Conservation (phyloP, 2,113 vertebrate species). For the Cervus canadensis region DNA sequence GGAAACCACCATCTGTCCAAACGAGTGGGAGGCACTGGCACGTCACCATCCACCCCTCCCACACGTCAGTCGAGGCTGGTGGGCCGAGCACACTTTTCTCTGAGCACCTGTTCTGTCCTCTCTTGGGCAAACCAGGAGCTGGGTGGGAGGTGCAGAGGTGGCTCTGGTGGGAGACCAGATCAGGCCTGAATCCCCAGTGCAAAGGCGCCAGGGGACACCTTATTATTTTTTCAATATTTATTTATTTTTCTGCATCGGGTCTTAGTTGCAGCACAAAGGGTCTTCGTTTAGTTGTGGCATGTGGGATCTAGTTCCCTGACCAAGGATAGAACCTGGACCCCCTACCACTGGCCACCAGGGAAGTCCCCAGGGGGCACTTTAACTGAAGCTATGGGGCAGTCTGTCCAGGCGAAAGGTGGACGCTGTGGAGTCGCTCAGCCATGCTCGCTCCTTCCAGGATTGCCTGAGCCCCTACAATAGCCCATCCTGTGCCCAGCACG, state of each 20-base stretch:
- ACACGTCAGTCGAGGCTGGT: not conserved
- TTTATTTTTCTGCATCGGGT: not conserved
- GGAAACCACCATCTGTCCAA: constrained; percentile 62
- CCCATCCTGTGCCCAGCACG: not conserved
- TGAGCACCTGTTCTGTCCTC: not conserved
- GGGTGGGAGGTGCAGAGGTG: not conserved
- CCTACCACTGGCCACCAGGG: not conserved
- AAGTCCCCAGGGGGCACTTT: not conserved
- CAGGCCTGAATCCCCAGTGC: not conserved
- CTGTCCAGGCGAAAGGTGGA: not conserved
- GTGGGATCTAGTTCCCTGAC: not conserved
- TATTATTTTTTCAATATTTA: not conserved
- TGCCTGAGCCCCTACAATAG: not conserved
- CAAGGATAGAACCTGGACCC: not conserved
- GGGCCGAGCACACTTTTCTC: not conserved
- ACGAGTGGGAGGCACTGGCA: constrained; percentile 31
- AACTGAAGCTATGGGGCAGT: not conserved
- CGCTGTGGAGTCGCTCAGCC: not conserved
- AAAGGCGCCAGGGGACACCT: not conserved
- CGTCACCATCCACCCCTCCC: not conserved
- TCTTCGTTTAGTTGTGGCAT: not conserved
- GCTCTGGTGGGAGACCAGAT: not conserved
- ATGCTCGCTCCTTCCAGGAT: not conserved
- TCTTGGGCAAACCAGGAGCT: not conserved
- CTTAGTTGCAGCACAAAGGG: not conserved